Percentiles rank a stretch among this genome's conserved stretches.
These are phyloP conservation scores for Lycophotia porphyrea DNA, from an alignment of 2,888 invertebrate genomes.

Conservation along the genomic window DNA sequence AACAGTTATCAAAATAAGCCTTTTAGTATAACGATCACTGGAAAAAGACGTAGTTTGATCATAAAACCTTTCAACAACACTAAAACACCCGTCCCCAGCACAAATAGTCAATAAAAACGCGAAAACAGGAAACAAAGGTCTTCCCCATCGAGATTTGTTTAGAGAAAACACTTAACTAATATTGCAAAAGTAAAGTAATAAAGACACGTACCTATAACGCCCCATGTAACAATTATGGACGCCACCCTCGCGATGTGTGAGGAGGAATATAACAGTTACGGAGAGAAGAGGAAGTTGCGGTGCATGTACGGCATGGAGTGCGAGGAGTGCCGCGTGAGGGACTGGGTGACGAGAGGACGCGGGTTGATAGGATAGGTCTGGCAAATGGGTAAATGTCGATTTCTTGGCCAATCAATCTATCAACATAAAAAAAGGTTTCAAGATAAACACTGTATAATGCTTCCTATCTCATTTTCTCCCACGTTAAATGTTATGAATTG, in stretches of 20 bases:
- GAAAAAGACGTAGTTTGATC: neutral
- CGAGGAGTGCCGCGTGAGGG: conserved; percentile 14
- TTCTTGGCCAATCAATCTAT: too few relatives aligned
- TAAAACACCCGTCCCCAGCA: conserved; percentile 12
- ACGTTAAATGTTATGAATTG: too few relatives aligned
- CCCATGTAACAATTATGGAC: conserved; percentile 77
- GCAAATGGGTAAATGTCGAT: too few relatives aligned
- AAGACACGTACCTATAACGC: conserved; percentile 66
- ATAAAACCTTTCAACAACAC: conserved; percentile 23
- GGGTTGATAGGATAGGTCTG: neutral
- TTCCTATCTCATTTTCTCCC: too few relatives aligned
- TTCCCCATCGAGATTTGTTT: conserved; percentile 40
- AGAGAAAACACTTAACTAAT: conserved; percentile 63
- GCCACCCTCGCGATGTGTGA: conserved; percentile 63
- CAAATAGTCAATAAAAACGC: conserved; percentile 47
- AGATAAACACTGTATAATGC: too few relatives aligned
- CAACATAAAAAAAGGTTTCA: too few relatives aligned
- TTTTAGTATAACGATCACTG: neutral
- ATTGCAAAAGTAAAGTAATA: conserved; percentile 75
- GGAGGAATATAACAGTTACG: conserved; percentile 59
- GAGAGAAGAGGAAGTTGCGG: conserved; percentile 49
- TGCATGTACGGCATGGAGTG: conserved; percentile 52
- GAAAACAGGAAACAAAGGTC: conserved; percentile 52
- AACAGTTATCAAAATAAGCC: neutral
- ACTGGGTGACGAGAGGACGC: conserved; percentile 17